Percentiles rank a stretch among this genome's conserved stretches.
These are phyloP conservation scores for Oscheius onirici DNA, from an alignment of 2,888 invertebrate genomes.

Conservation along the genomic window DNA sequence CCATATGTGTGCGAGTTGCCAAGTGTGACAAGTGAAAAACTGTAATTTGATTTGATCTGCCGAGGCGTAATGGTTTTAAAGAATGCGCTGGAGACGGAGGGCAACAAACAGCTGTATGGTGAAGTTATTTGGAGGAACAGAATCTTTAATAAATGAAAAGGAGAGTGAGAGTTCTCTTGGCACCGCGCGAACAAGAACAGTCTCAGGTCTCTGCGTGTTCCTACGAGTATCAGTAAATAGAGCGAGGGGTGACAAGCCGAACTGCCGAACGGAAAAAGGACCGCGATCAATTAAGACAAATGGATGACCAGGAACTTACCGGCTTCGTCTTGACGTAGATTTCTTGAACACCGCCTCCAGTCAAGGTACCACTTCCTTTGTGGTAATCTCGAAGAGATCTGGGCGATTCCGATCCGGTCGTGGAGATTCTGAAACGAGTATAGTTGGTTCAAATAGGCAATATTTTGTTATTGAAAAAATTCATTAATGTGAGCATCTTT, in stretches of 20 bases:
- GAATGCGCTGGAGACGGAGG: too few relatives aligned
- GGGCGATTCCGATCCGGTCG: constrained; percentile 47
- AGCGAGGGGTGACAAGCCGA: neutral
- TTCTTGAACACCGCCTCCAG: constrained; percentile 62
- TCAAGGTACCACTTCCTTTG: constrained; percentile 57
- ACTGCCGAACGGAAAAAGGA: neutral
- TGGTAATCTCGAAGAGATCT: constrained; percentile 48
- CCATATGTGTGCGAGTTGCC: too few relatives aligned
- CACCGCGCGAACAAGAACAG: constrained; percentile 21
- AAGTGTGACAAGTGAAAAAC: too few relatives aligned
- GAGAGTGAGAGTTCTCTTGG: neutral
- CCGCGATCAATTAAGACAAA: constrained; percentile 14
- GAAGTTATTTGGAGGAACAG: neutral
- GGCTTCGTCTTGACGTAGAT: constrained; percentile 48
- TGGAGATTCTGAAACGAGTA: constrained; percentile 24
- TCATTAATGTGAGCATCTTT: too few relatives aligned
- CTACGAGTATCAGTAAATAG: constrained; percentile 29
- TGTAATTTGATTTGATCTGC: too few relatives aligned
- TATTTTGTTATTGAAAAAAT: too few relatives aligned
- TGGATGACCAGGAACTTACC: too few relatives aligned
- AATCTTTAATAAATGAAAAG: neutral
- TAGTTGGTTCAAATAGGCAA: too few relatives aligned
- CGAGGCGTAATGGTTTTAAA: too few relatives aligned
- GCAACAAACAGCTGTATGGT: neutral
- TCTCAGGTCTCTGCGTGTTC: constrained; percentile 3